A percentile compares a stretch with the other conserved stretches of the same genome.
Evolutionary conservation across 37 sponge, comb jelly and placozoan genomes (phyloP).

Genomic region (Ianthella basta): DNA sequence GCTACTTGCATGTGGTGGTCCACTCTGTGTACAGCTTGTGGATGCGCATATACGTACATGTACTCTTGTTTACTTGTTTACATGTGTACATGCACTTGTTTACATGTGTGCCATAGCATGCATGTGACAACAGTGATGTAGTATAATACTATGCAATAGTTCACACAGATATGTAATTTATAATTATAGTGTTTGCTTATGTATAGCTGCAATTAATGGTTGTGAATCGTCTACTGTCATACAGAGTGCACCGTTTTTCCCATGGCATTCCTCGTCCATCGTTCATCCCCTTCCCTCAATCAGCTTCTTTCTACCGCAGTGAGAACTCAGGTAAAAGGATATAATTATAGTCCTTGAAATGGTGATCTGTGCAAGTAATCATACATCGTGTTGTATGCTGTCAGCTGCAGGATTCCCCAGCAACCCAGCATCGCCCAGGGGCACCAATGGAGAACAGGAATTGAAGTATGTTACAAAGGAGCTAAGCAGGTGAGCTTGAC

Average conservation of each 20-base stretch:
- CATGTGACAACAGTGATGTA: too few relatives aligned
- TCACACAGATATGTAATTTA: not conserved
- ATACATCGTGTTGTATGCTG: too few relatives aligned
- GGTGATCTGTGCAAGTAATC: too few relatives aligned
- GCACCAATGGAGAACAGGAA: too few relatives aligned
- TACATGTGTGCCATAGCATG: not conserved
- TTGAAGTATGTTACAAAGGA: too few relatives aligned
- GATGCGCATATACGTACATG: not conserved
- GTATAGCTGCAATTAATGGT: not conserved
- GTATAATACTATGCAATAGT: not conserved
- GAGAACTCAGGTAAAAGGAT: too few relatives aligned
- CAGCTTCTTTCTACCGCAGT: conserved; percentile 11
- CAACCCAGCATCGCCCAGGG: too few relatives aligned
- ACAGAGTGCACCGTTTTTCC: not conserved
- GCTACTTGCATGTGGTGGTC: not conserved
- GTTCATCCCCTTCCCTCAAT: not conserved
- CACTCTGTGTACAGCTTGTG: not conserved
- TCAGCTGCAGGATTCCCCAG: not conserved
- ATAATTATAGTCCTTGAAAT: too few relatives aligned
- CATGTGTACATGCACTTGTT: not conserved
- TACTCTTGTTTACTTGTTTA: not conserved
- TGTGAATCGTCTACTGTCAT: not conserved
- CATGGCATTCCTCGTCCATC: not conserved
- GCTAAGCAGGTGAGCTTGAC: too few relatives aligned
- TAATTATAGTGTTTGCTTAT: too few relatives aligned